Conservation (phyloP, 2,888 invertebrate genomes). For the Hydroisotoma schaefferi region DNA sequence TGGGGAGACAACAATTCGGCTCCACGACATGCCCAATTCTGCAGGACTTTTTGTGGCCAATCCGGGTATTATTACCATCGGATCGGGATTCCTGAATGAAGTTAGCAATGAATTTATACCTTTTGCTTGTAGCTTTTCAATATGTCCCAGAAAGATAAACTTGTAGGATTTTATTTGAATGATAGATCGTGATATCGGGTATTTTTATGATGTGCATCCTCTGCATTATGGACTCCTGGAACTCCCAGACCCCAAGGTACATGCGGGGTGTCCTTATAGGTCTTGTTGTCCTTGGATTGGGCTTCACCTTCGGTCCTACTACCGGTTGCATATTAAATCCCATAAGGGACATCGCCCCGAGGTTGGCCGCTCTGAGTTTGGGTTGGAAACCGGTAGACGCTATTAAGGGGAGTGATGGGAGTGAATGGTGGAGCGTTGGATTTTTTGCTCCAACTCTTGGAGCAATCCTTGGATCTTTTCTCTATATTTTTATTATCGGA, state of each 20-base stretch:
- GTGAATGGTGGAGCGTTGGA: conserved; percentile 43
- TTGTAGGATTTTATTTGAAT: background rate
- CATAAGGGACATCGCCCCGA: conserved; percentile 59
- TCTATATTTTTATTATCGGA: conserved; percentile 39
- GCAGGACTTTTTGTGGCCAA: background rate
- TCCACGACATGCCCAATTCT: background rate
- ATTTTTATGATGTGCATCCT: conserved; percentile 8
- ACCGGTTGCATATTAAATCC: conserved; percentile 54
- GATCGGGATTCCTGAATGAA: conserved; percentile 6
- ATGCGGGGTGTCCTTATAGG: conserved; percentile 3
- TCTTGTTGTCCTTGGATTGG: conserved; percentile 3
- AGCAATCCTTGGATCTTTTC: conserved; percentile 31
- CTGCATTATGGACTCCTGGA: conserved; percentile 1
- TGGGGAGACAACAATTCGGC: background rate
- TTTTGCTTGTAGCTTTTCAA: background rate
- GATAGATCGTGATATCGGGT: background rate
- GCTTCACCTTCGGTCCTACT: background rate
- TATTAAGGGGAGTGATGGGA: conserved; percentile 14
- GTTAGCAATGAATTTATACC: background rate
- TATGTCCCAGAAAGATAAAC: background rate
- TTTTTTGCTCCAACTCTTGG: conserved; percentile 43
- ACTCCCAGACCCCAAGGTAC: background rate
- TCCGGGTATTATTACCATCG: background rate
- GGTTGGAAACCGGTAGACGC: conserved; percentile 54
- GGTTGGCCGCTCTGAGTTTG: conserved; percentile 56